A percentile compares a stretch with the other conserved stretches of the same genome.
Conservation (phyloP, 92 coral and sea anemone genomes). For the Parazoanthus atlanticus region DNA sequence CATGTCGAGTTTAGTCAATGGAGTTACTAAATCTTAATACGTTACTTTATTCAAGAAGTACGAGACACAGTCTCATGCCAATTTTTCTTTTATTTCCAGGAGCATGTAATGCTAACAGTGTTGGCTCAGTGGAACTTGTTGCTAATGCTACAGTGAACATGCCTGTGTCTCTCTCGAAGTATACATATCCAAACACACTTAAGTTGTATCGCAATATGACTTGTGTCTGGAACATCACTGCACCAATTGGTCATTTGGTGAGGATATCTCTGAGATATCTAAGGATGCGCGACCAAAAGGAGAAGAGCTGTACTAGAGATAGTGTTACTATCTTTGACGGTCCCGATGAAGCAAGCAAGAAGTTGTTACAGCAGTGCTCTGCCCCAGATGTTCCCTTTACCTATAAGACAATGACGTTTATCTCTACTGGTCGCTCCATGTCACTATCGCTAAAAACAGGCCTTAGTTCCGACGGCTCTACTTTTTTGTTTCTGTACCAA, state of each 20-base stretch:
- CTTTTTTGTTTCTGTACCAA: background rate
- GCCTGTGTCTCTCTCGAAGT: background rate
- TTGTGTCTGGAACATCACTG: slow-evolving; percentile 29
- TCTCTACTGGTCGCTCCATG: slow-evolving; percentile 5
- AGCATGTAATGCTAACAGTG: background rate
- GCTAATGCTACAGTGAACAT: slow-evolving; percentile 12
- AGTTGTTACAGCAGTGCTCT: background rate
- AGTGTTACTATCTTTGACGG: background rate
- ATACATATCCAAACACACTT: background rate
- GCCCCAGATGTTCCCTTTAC: background rate
- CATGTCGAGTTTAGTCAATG: too few relatives aligned
- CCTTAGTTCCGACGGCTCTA: background rate
- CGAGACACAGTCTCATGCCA: too few relatives aligned
- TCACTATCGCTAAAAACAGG: background rate
- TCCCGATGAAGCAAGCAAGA: background rate
- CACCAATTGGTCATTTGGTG: slow-evolving; percentile 25
- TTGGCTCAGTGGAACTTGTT: slow-evolving; percentile 10
- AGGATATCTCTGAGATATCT: background rate
- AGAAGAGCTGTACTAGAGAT: background rate
- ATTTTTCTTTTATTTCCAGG: background rate
- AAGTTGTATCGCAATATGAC: slow-evolving; percentile 11
- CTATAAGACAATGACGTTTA: background rate
- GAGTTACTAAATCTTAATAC: too few relatives aligned
- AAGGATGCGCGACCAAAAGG: background rate
- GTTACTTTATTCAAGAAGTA: too few relatives aligned